These are phyloP conservation scores for Chrysotoxum bicinctum DNA, from an alignment of 2,888 invertebrate genomes.

Conservation along the genomic window DNA sequence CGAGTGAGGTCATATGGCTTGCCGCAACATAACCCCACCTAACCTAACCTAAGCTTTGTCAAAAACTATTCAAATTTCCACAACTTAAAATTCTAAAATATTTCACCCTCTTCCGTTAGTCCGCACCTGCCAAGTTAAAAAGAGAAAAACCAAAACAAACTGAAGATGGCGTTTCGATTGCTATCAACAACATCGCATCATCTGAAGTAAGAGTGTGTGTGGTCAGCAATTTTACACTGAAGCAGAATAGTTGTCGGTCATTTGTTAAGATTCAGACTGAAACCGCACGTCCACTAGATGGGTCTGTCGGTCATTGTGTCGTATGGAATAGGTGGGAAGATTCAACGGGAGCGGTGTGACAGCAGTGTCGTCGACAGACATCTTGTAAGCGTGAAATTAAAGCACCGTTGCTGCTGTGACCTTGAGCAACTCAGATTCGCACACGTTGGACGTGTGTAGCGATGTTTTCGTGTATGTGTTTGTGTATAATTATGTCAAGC, in stretches of 20 bases:
- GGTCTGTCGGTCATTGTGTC: conserved; percentile 23
- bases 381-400: conserved; percentile 60
- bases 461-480: neutral
- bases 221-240: conserved; percentile 31
- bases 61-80: too few species aligned
- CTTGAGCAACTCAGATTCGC: conserved; percentile 59
- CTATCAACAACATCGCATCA: neutral
- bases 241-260: conserved; percentile 11
- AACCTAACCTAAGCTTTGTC: too few species aligned
- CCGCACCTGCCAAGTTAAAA: neutral
- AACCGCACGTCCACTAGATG: conserved; percentile 5
- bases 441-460: conserved; percentile 16
- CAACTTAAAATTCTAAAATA: too few species aligned
- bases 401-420: conserved; percentile 71
- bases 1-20: too few species aligned
- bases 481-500: conserved; percentile 71
- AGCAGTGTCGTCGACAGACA: neutral
- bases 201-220: conserved; percentile 19
- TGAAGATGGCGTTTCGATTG: conserved; percentile 52
- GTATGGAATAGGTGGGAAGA: neutral
- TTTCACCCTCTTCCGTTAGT: neutral
- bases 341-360: neutral
- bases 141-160: conserved; percentile 1
- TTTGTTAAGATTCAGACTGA: neutral
- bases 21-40: too few species aligned